Conservation (phyloP, 2,888 invertebrate species). For the Xestia ashworthii region DNA sequence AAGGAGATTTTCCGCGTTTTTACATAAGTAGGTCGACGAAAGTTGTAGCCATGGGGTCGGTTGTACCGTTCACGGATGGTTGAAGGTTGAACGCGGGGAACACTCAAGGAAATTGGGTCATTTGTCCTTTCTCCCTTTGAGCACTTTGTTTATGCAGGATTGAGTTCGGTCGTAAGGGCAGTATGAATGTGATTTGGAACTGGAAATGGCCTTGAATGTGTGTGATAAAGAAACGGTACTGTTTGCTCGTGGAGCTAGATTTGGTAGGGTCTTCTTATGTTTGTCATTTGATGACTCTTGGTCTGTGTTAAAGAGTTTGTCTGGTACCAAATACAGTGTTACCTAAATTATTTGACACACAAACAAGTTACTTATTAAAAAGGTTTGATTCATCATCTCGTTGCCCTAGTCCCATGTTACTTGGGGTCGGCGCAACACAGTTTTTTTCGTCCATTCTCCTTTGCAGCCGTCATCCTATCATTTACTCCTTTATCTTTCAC, state of each 20-base stretch:
- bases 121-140: conserved; percentile 83
- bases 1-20: conserved; percentile 72
- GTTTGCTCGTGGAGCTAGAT: neutral
- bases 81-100: conserved; percentile 76
- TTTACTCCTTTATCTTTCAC: too few relatives aligned
- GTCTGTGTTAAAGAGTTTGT: neutral
- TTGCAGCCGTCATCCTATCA: too few relatives aligned
- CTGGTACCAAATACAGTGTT: too few relatives aligned
- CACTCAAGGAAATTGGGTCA: conserved; percentile 89
- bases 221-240: conserved; percentile 36
- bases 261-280: conserved; percentile 3
- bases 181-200: conserved; percentile 61
- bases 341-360: neutral
- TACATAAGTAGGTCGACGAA: conserved; percentile 76
- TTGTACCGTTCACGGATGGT: conserved; percentile 79
- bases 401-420: too few relatives aligned
- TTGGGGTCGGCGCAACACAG: too few relatives aligned
- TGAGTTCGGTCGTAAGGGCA: conserved; percentile 69
- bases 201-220: conserved; percentile 63
- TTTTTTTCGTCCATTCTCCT: too few relatives aligned
- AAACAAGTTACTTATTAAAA: neutral
- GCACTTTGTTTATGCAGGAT: conserved; percentile 70
- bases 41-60: conserved; percentile 55
- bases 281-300: neutral
- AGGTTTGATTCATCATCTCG: neutral